Conservation (phyloP, 2,888 invertebrate genomes). For the Autographa pulchrina region DNA sequence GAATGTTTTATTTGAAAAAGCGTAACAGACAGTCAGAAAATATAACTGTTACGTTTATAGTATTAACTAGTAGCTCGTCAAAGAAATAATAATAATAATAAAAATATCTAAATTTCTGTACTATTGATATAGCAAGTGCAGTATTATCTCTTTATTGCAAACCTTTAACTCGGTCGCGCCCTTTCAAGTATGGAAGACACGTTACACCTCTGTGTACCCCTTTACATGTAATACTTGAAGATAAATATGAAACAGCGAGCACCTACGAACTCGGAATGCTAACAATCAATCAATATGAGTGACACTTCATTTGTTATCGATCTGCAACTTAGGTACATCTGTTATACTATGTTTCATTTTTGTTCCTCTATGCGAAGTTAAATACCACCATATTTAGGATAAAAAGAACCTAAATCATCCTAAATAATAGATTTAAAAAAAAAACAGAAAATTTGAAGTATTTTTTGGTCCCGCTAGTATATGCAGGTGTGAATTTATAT, state of each 20-base stretch:
- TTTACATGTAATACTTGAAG: background rate
- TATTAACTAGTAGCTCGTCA: too few species aligned
- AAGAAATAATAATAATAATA: too few species aligned
- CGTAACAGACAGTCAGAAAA: too few species aligned
- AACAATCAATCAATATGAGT: conserved; percentile 9
- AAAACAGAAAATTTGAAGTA: background rate
- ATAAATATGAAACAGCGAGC: conserved; percentile 4
- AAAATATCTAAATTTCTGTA: too few species aligned
- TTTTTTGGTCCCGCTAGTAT: too few species aligned
- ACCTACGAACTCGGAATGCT: background rate
- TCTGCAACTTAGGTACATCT: background rate
- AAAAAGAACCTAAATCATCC: background rate
- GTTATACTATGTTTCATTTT: background rate
- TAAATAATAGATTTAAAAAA: background rate
- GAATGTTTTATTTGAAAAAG: too few species aligned
- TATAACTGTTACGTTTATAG: too few species aligned
- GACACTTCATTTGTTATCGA: conserved; percentile 3
- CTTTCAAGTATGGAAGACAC: too few species aligned
- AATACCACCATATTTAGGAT: background rate
- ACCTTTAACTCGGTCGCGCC: too few species aligned
- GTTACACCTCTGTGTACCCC: background rate
- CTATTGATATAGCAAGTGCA: too few species aligned
- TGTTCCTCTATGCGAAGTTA: background rate
- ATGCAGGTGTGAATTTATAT: too few species aligned
- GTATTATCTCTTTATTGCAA: too few species aligned